phyloP scores from a whole-genome alignment of 2,113 vertebrate genomes.

The Emberiza fucata region DNA sequence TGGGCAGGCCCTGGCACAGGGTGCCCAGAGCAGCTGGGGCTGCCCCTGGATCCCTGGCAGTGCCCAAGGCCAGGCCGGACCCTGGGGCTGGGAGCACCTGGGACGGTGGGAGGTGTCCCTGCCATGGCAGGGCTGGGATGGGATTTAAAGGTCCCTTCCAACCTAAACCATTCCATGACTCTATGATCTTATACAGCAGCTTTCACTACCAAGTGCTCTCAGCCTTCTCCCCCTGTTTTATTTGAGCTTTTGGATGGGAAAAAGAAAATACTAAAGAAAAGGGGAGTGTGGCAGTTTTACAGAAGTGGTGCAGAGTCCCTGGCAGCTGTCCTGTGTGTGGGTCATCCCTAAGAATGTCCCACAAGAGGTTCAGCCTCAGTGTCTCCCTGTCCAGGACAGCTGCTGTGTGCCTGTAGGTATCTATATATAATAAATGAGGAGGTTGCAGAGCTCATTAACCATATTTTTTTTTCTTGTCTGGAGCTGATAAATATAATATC shows the following conservation, averaged over 20 bases:
- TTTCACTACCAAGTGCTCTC: background rate
- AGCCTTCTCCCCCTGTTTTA: accelerated
- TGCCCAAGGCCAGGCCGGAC: background rate
- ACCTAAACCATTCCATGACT: background rate
- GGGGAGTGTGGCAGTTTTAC: accelerated
- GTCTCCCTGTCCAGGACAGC: background rate
- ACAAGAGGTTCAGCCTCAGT: accelerated
- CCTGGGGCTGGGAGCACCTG: background rate
- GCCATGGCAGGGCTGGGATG: background rate
- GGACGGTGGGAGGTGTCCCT: accelerated
- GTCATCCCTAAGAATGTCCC: background rate
- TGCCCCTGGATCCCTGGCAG: background rate
- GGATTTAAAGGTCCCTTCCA: background rate
- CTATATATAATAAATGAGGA: accelerated
- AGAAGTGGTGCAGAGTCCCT: background rate
- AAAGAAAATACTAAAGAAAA: accelerated
- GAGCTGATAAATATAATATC: no score
- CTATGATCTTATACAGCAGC: background rate
- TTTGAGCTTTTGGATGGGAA: background rate
- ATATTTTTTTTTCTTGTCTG: accelerated
- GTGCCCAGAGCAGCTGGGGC: background rate
- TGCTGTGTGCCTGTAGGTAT: background rate
- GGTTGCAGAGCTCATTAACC: accelerated
- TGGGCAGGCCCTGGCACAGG: background rate
- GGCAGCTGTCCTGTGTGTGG: accelerated